Evolutionary conservation across 1,140 invertebrate species (phyloP), one percentile per base, ranked within the genome.

Genomic region (Nasonia vitripennis): DNA sequence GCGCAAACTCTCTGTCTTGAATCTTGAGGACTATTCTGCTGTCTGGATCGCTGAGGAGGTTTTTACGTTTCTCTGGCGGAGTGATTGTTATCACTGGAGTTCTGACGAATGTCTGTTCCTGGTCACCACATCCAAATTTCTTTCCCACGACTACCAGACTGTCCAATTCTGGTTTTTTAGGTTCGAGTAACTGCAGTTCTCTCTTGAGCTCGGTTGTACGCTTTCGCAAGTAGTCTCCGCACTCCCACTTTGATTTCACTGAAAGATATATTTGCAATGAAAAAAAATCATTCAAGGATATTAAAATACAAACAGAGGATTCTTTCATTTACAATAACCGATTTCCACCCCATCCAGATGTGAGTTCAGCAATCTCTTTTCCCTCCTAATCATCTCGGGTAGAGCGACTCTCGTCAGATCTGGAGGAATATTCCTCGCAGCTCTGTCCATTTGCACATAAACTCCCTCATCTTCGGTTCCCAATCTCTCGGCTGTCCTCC

Each of bases 371-470:
- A 85, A 20, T 17, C 6, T 70, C 20, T 90, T 93, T 82, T 92
- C 89, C 82, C 92, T 89, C 75, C 87, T 84, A 3, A 93, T 92
- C 17, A 91, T 86, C 5, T 87, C 80, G 0, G 94, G 94, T 9
- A 94, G 86, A 34, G 89, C 92, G 62, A 94, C 88, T 84, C 93
- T 90, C 77, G 92, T 91, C 7, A 94, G 86, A 5, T 92, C 88
- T 0, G 85, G 87, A 14, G 90, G 27, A 17, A 88, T 9, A 17
- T 68, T 37, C 6, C 34, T 84, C 34, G 34, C 62, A 4, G 10
- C n/a, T 17, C 78, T 68, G 68, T 34, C 62, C 45, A 37, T 45
- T 0, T 31, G 17, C 2, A 37, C 78, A 5, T 48, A 9, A 0
- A 41, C 55, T 2, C 51, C 51, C 4, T 83, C 41, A 87, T 88